Evolutionary conservation across 1,140 invertebrate species (phyloP).

Genomic region (Drosophila nigromelanica): DNA sequence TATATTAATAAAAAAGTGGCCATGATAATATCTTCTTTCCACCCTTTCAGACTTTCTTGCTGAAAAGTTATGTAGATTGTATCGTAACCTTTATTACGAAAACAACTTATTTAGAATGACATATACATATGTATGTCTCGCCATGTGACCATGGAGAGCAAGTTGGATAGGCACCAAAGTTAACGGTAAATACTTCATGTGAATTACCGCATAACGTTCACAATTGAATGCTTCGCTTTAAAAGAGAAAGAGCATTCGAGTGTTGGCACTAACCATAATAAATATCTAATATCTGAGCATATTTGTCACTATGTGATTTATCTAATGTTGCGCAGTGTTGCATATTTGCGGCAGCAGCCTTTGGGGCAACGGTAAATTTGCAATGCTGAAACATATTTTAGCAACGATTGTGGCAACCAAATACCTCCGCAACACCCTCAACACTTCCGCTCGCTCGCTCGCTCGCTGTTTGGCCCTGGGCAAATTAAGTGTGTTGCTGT

Average conservation of each 20-base stretch:
- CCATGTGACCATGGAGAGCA: background rate
- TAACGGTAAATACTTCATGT: background rate
- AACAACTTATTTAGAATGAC: no score
- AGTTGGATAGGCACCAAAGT: background rate
- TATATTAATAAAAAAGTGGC: no score
- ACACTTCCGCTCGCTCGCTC: background rate
- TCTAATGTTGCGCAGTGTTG: slow-evolving; percentile 37
- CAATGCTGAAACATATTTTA: slow-evolving; percentile 42
- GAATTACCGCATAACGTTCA: background rate
- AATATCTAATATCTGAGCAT: slow-evolving; percentile 31
- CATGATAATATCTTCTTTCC: no score
- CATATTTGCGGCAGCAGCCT: slow-evolving; percentile 19
- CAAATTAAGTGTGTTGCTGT: slow-evolving; percentile 48
- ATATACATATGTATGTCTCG: background rate
- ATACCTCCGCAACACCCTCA: background rate
- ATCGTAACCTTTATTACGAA: no score
- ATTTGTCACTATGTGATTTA: slow-evolving; percentile 56
- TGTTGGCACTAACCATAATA: slow-evolving; percentile 15
- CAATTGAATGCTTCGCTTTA: slow-evolving; percentile 2
- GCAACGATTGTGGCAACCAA: background rate
- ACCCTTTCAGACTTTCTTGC: no score
- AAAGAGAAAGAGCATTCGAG: slow-evolving; percentile 20
- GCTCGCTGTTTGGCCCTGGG: slow-evolving; percentile 24
- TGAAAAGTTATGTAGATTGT: no score
- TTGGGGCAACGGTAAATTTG: slow-evolving; percentile 40